Evolutionary conservation across 2,113 vertebrate species (phyloP), one percentile per base, ranked within the genome.

Genomic region (Sisor rabdophorus): DNA sequence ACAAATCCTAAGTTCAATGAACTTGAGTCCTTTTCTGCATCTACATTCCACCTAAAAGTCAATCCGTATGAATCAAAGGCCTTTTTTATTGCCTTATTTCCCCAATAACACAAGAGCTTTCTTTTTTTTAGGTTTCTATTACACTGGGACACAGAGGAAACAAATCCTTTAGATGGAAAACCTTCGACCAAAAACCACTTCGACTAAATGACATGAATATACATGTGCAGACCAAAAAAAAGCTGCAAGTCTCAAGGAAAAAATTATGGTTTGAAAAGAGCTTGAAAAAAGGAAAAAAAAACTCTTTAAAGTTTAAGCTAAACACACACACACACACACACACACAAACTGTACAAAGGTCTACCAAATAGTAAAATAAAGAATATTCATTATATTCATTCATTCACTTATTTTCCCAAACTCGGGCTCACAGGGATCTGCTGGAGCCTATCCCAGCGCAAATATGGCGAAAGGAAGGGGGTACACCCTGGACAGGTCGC

Each of bases 131-230:
- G 63, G 20, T 79, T 40, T 60, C 15, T 54, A 24, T 54, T 54
- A 28, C 28, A 2, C 56, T 75, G 73, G 67, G 73, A 82, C 47
- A 73, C 32, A 17, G 56, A 15, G 54, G n/a, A n/a, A n/a, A 22
- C 40, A 78, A 53, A 73, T 73, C 32, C 40, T 75, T 58, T 32
- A 36, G 44, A 67, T 13, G 7, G 5, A 67, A 52, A 65, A 78
- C 64, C 17, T 72, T 55, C 50, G 52, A 72, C 60, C 40, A 78
- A 82, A 79, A 60, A 53, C 53, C 55, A 20, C 50, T 76, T 73
- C 60, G 4, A 72, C 44, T 79, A 26, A 60, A n/a, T 1, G 20
- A 59, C 32, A 71, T 54, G 52, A 56, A 54, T 59, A 78, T 75
- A 75, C 52, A 60, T 58, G 24, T 19, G 48, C 16, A 7, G 71